Evolutionary conservation across 2,113 vertebrate species (phyloP).

Genomic region (Okapia johnstoni): DNA sequence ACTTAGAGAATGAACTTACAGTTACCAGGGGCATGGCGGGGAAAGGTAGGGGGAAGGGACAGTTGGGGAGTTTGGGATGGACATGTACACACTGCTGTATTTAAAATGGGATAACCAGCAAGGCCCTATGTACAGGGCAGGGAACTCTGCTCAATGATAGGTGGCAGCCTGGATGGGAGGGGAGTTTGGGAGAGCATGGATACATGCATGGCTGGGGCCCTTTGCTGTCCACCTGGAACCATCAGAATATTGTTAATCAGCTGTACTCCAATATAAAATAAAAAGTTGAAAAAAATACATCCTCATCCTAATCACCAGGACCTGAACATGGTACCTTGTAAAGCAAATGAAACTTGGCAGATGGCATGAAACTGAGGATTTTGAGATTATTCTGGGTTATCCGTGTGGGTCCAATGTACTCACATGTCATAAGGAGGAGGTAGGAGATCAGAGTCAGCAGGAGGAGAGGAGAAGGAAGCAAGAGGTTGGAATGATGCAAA

Average conservation of each 20-base stretch:
- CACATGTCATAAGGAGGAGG: background rate
- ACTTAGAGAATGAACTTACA: background rate
- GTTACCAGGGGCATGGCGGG: background rate
- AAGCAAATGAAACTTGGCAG: background rate
- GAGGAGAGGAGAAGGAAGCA: background rate
- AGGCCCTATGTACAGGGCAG: background rate
- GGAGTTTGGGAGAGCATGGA: background rate
- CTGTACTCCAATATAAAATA: background rate
- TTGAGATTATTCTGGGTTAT: background rate
- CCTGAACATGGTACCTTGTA: background rate
- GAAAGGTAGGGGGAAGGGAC: rapidly evolving
- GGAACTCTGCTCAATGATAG: background rate
- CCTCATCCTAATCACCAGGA: background rate
- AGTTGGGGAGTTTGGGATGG: background rate
- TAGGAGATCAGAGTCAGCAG: background rate
- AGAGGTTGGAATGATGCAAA: background rate
- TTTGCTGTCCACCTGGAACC: background rate
- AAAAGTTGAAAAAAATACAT: background rate
- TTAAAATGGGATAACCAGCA: background rate
- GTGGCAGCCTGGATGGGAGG: background rate
- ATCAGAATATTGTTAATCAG: background rate
- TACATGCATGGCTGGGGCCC: background rate
- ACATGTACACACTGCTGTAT: background rate
- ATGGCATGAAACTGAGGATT: background rate
- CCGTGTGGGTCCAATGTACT: background rate